These are phyloP conservation scores for Herminia tarsipennalis DNA, from an alignment of 2,888 invertebrate genomes.

Conservation along the genomic window DNA sequence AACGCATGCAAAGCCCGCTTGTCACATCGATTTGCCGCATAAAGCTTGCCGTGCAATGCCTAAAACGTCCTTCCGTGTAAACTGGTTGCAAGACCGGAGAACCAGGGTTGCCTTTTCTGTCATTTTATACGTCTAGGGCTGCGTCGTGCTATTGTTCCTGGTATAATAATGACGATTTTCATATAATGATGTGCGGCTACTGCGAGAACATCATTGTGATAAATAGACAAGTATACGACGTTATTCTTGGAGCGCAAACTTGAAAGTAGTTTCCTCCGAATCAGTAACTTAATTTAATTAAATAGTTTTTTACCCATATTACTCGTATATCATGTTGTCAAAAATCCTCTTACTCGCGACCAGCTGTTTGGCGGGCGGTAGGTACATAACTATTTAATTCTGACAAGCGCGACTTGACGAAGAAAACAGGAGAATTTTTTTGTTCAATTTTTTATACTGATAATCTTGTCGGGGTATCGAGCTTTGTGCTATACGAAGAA, in stretches of 20 bases:
- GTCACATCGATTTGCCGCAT: slow-evolving; percentile 69
- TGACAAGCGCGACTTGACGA: too few relatives aligned
- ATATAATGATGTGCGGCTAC: slow-evolving; percentile 28
- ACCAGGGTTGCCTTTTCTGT: slow-evolving; percentile 52
- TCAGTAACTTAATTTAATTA: too few relatives aligned
- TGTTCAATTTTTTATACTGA: not conserved
- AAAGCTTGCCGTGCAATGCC: slow-evolving; percentile 62
- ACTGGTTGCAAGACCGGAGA: slow-evolving; percentile 62
- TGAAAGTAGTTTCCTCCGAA: too few relatives aligned
- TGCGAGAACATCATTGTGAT: slow-evolving; percentile 15
- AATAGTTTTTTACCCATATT: too few relatives aligned
- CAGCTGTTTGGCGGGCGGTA: too few relatives aligned
- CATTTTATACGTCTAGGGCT: slow-evolving; percentile 22
- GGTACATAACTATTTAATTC: too few relatives aligned
- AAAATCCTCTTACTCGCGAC: too few relatives aligned
- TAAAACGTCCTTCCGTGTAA: slow-evolving; percentile 78
- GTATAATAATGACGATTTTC: slow-evolving; percentile 24
- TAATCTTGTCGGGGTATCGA: too few relatives aligned
- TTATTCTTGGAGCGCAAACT: too few relatives aligned
- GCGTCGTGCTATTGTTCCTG: slow-evolving; percentile 13
- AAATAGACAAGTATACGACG: slow-evolving; percentile 4
- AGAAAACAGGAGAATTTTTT: not conserved
- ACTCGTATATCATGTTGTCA: not conserved
- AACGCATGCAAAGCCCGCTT: slow-evolving; percentile 64
- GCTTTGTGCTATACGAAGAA: too few relatives aligned